Conservation (phyloP, 30 jellyfish, hydroid and myxozoan species). For the Turritopsis rubra region DNA sequence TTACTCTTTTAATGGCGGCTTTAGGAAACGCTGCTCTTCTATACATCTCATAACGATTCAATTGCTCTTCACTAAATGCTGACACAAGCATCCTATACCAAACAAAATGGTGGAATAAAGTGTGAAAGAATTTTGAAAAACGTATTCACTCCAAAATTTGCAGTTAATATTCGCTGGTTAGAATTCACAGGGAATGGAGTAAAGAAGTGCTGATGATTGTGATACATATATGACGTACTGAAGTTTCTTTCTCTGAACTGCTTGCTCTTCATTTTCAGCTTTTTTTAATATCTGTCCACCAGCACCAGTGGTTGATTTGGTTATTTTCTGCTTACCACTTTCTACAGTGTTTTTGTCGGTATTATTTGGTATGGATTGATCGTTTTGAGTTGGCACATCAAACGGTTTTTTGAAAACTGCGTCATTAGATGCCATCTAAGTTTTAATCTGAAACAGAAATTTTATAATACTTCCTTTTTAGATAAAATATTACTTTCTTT, state of each 20-base stretch:
- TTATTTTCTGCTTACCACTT: not conserved
- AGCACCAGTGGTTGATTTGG: not conserved
- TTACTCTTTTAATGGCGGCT: constrained; percentile 94
- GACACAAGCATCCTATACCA: constrained; percentile 69
- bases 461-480: not conserved
- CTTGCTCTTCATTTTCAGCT: constrained; percentile 33
- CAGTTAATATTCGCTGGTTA: not conserved
- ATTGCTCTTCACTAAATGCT: constrained; percentile 81
- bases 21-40: constrained; percentile 95
- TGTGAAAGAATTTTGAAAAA: not conserved
- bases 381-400: constrained; percentile 10
- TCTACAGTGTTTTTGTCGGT: not conserved
- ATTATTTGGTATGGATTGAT: not conserved
- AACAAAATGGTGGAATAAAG: not conserved
- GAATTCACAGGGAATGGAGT: not conserved
- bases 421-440: constrained; percentile 16
- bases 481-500: not conserved
- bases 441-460: no score
- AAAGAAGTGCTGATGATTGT: not conserved
- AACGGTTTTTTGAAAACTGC: constrained; percentile 25
- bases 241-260: constrained; percentile 28
- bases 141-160: not conserved
- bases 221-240: not conserved
- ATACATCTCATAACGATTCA: constrained; percentile 87
- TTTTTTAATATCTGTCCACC: constrained; percentile 9